Conservation (phyloP, 2,797 vertebrate genomes). For the Loris lydekkerianus region DNA sequence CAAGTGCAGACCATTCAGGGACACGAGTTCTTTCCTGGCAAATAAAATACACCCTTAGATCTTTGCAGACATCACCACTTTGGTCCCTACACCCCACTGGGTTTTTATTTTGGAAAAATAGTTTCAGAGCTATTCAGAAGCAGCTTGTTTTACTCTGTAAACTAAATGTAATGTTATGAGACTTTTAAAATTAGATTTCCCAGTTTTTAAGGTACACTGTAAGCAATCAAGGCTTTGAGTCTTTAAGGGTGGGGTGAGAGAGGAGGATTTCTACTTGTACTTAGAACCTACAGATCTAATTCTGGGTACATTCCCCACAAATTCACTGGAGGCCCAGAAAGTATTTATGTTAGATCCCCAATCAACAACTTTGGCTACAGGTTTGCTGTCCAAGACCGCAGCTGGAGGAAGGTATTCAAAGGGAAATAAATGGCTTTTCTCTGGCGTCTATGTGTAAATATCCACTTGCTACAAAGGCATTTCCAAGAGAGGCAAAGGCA, state of each 20-base stretch:
- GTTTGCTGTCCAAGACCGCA: not conserved
- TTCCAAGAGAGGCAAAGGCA: not conserved
- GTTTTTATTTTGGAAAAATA: slow-evolving; percentile 88
- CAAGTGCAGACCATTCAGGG: slow-evolving; percentile 81
- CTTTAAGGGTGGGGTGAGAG: not conserved
- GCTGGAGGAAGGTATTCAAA: not conserved
- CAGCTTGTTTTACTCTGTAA: slow-evolving; percentile 78
- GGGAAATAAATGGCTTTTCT: not conserved
- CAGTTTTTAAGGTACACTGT: not conserved
- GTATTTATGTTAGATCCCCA: fast-evolving
- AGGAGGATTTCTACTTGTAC: slow-evolving; percentile 56
- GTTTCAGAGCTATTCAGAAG: slow-evolving; percentile 82
- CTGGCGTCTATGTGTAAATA: not conserved
- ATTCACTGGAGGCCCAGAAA: not conserved
- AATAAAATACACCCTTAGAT: slow-evolving; percentile 85
- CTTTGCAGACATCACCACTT: slow-evolving; percentile 82
- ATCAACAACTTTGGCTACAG: not conserved
- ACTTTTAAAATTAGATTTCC: slow-evolving; percentile 80
- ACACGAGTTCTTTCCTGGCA: slow-evolving; percentile 81
- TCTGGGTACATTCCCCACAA: not conserved
- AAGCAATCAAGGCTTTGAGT: not conserved
- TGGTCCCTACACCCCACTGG: slow-evolving; percentile 82
- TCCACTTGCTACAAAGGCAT: not conserved
- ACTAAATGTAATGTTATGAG: slow-evolving; percentile 70
- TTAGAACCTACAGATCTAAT: slow-evolving; percentile 12